Percentiles rank a stretch among this genome's conserved stretches.
Conservation (phyloP, 2,888 invertebrate genomes). For the Phaonia tiefii region DNA sequence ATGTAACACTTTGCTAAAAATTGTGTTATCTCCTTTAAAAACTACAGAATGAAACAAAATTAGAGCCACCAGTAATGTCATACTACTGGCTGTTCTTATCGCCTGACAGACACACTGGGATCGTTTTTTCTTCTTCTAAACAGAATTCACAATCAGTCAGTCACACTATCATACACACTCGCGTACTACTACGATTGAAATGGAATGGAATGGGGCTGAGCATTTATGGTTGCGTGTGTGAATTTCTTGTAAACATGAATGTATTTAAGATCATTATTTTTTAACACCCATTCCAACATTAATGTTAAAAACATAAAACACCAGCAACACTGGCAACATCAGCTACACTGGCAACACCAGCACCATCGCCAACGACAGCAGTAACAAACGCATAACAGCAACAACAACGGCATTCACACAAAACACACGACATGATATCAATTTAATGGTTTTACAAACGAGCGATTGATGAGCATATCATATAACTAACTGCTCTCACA, state of each 20-base stretch:
- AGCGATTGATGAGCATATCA: constrained; percentile 73
- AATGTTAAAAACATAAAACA: constrained; percentile 42
- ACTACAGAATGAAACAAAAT: background rate
- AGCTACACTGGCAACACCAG: background rate
- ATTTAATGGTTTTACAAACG: constrained; percentile 74
- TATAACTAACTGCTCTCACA: constrained; percentile 58
- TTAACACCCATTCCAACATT: constrained; percentile 63
- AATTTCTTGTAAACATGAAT: constrained; percentile 76
- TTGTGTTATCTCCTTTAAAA: constrained; percentile 25
- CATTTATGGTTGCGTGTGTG: constrained; percentile 72
- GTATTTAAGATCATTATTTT: constrained; percentile 71
- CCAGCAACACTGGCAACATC: constrained; percentile 4
- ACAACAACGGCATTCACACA: constrained; percentile 30
- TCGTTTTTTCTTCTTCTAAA: background rate
- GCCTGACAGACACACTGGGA: background rate
- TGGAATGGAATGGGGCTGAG: background rate
- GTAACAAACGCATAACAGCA: background rate
- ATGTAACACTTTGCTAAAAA: constrained; percentile 43
- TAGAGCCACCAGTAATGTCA: constrained; percentile 35
- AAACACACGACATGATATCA: constrained; percentile 74
- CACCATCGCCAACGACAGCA: background rate
- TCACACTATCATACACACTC: no score
- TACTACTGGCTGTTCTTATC: constrained; percentile 5
- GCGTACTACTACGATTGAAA: no score
- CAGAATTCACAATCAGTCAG: background rate